Evolutionary conservation across 2,797 vertebrate species (phyloP).

Genomic region (Pseudochromis fuscus): DNA sequence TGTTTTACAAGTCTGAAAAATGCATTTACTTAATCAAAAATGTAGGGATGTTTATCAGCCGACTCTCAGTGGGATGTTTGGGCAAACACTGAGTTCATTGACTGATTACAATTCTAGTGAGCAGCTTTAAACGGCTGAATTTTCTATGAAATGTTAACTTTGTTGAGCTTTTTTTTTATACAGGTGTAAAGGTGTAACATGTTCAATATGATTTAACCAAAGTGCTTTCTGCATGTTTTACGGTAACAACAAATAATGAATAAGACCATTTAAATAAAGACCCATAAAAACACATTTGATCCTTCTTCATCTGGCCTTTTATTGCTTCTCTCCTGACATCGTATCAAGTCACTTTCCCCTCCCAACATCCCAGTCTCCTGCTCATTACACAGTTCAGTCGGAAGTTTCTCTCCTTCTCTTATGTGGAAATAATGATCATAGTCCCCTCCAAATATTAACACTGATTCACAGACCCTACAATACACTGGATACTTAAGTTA

Average conservation of each 20-base stretch:
- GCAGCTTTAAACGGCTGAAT: not conserved
- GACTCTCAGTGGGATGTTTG: not conserved
- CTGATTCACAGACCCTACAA: constrained; percentile 78
- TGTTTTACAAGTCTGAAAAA: not conserved
- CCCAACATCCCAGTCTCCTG: constrained; percentile 46
- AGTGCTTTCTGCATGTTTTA: constrained; percentile 14
- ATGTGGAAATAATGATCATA: constrained; percentile 70
- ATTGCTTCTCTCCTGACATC: constrained; percentile 78
- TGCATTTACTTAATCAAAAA: not conserved
- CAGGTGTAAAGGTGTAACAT: not conserved
- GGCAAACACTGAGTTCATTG: not conserved
- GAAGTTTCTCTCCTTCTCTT: constrained; percentile 55
- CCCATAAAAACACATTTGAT: constrained; percentile 33
- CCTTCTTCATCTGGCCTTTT: constrained; percentile 76
- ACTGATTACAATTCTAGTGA: constrained; percentile 10
- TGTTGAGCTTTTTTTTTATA: constrained; percentile 39
- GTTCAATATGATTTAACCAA: constrained; percentile 16
- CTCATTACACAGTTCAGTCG: constrained; percentile 51
- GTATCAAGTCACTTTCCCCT: constrained; percentile 55
- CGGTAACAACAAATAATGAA: constrained; percentile 19
- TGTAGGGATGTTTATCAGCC: not conserved
- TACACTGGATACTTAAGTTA: constrained; percentile 79
- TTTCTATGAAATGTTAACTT: constrained; percentile 5
- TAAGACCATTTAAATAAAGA: constrained; percentile 64
- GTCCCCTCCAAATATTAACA: constrained; percentile 70